These are phyloP conservation scores for Clarias batrachus DNA, from an alignment of 2,113 vertebrate genomes.

Conservation along the genomic window DNA sequence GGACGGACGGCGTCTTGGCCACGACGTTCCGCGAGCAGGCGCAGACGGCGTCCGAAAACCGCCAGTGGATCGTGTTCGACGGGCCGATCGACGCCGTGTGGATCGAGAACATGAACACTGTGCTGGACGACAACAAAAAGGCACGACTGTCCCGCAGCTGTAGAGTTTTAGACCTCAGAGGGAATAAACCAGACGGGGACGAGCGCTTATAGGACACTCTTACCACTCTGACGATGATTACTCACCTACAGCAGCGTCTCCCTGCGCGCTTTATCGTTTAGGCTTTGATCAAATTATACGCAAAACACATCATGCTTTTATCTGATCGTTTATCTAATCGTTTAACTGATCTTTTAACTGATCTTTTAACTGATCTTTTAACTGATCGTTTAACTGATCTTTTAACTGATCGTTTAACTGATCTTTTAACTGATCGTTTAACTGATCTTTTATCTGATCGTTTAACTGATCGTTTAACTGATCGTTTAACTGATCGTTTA, in stretches of 20 bases:
- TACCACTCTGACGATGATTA: background rate
- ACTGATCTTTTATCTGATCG: too few species aligned
- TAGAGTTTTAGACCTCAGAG: background rate
- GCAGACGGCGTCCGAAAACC: constrained; percentile 71
- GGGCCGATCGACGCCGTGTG: constrained; percentile 95
- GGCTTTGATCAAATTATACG: too few species aligned
- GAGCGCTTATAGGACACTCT: background rate
- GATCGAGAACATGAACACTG: constrained; percentile 98
- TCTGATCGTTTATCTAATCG: too few species aligned
- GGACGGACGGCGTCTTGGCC: constrained; percentile 88
- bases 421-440: too few species aligned
- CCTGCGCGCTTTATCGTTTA: background rate
- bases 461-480: too few species aligned
- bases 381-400: too few species aligned
- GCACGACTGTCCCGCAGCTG: constrained; percentile 56
- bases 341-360: too few species aligned
- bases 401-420: too few species aligned
- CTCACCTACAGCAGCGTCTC: background rate
- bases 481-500: too few species aligned
- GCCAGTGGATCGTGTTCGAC: constrained; percentile 94
- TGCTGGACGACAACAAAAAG: constrained; percentile 95
- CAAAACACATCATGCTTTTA: too few species aligned
- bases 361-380: too few species aligned
- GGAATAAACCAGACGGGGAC: background rate
- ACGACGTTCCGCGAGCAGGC: constrained; percentile 85